A percentile compares a stretch with the other conserved stretches of the same genome.
phyloP scores from a whole-genome alignment of 1,140 invertebrate species.

The Oncopeltus fasciatus region DNA sequence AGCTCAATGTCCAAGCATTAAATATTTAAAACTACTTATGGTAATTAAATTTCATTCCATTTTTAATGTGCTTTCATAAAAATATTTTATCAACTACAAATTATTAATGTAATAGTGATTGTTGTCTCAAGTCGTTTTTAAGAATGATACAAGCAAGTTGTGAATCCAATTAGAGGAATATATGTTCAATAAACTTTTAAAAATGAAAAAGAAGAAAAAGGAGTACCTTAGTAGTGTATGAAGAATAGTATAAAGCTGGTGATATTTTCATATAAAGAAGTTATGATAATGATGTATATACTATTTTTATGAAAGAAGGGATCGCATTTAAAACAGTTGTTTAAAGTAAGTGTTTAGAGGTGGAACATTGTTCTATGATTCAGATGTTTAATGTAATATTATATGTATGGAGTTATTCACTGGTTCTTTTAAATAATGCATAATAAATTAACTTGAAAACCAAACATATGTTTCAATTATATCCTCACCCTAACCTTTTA shows the following conservation, averaged over 20 bases:
- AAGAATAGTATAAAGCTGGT: slow-evolving; percentile 17
- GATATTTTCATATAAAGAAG: slow-evolving; percentile 16
- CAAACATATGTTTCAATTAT: not conserved
- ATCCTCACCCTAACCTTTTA: too few relatives aligned
- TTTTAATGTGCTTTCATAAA: slow-evolving; percentile 9
- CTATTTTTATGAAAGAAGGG: slow-evolving; percentile 17
- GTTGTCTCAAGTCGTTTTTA: slow-evolving; percentile 3
- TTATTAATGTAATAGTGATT: not conserved
- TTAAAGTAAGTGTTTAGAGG: slow-evolving; percentile 8
- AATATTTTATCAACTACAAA: slow-evolving; percentile 1
- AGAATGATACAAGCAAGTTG: not conserved
- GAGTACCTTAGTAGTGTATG: slow-evolving; percentile 16
- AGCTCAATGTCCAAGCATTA: slow-evolving; percentile 7
- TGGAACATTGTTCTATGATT: slow-evolving; percentile 16
- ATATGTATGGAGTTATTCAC: slow-evolving; percentile 16
- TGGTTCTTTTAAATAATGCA: slow-evolving; percentile 20
- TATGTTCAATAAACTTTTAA: not conserved
- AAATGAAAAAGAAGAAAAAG: not conserved
- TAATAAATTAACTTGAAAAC: slow-evolving; percentile 18
- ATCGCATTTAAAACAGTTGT: slow-evolving; percentile 18
- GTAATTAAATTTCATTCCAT: slow-evolving; percentile 6
- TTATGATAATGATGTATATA: slow-evolving; percentile 15
- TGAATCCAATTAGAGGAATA: not conserved
- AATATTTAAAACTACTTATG: not conserved
- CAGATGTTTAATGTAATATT: slow-evolving; percentile 20